These are phyloP conservation scores for Danio choprae DNA, from an alignment of 2,797 vertebrate genomes.

Conservation along the genomic window DNA sequence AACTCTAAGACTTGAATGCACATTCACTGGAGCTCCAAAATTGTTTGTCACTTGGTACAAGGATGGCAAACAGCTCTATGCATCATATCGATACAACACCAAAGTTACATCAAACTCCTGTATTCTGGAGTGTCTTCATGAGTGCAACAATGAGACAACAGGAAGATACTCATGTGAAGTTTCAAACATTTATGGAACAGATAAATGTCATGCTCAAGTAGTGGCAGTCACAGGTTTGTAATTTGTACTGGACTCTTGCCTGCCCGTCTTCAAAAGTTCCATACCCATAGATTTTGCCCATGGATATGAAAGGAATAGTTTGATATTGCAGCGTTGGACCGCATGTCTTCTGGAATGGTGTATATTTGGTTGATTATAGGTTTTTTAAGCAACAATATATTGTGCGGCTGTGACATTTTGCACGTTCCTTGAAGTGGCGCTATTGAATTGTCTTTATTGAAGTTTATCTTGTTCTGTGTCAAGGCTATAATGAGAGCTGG, in stretches of 20 bases:
- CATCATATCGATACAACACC: constrained; percentile 66
- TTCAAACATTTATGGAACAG: constrained; percentile 75
- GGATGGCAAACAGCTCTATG: constrained; percentile 85
- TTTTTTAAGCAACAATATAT: neutral
- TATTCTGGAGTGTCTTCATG: constrained; percentile 47
- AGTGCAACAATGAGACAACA: constrained; percentile 40
- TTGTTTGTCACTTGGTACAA: constrained; percentile 84
- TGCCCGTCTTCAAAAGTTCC: constrained; percentile 5
- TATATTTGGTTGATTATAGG: neutral
- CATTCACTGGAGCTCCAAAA: constrained; percentile 79
- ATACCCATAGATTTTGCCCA: constrained; percentile 2
- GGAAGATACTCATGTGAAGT: constrained; percentile 64
- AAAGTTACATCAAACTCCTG: constrained; percentile 51
- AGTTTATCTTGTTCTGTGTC: constrained; percentile 11
- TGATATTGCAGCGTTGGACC: constrained; percentile 61
- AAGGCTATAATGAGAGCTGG: constrained; percentile 9
- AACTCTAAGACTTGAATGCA: constrained; percentile 80
- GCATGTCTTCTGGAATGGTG: constrained; percentile 52
- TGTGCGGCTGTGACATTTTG: constrained; percentile 44
- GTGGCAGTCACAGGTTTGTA: constrained; percentile 47
- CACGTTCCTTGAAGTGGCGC: constrained; percentile 32
- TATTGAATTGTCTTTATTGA: neutral
- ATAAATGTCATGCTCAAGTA: constrained; percentile 47
- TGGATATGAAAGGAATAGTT: constrained; percentile 30
- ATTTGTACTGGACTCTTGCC: constrained; percentile 31